Evolutionary conservation across 2,888 invertebrate genomes (phyloP).

Genomic region (Drosophila prolongata): DNA sequence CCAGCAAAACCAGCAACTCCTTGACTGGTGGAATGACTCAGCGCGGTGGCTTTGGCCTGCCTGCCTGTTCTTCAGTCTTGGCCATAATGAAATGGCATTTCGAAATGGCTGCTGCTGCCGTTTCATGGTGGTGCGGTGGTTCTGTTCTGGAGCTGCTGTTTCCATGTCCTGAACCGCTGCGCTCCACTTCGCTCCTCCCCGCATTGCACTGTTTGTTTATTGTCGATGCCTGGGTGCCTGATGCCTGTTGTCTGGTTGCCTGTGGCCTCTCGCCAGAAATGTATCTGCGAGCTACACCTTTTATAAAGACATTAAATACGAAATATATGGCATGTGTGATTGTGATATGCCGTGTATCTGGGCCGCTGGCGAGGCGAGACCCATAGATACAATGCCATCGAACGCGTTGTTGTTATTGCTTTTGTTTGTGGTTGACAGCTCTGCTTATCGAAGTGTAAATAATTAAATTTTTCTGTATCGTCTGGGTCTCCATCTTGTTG

Average conservation of each 20-base stretch:
- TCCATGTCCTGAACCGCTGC: slow-evolving; percentile 54
- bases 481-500: slow-evolving; percentile 37
- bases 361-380: slow-evolving; percentile 56
- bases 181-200: slow-evolving; percentile 13
- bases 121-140: slow-evolving; percentile 11
- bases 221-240: slow-evolving; percentile 49
- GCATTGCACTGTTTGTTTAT: slow-evolving; percentile 57
- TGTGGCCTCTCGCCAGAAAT: slow-evolving; percentile 48
- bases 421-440: slow-evolving; percentile 70
- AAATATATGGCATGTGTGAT: slow-evolving; percentile 75
- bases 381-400: slow-evolving; percentile 63
- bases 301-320: slow-evolving; percentile 80
- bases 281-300: slow-evolving; percentile 67
- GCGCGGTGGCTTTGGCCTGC: slow-evolving; percentile 46
- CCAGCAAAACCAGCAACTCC: slow-evolving; percentile 5
- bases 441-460: slow-evolving; percentile 78
- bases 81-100: slow-evolving; percentile 78
- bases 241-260: slow-evolving; percentile 16
- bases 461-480: slow-evolving; percentile 62
- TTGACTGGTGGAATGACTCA: slow-evolving; percentile 61
- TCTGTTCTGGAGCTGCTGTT: slow-evolving; percentile 46
- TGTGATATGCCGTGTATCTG: slow-evolving; percentile 71
- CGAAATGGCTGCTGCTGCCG: slow-evolving; percentile 67
- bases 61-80: slow-evolving; percentile 38
- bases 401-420: slow-evolving; percentile 41